These are phyloP conservation scores for Hydrotaea diabolus DNA, from an alignment of 2,888 invertebrate species.

Conservation along the genomic window DNA sequence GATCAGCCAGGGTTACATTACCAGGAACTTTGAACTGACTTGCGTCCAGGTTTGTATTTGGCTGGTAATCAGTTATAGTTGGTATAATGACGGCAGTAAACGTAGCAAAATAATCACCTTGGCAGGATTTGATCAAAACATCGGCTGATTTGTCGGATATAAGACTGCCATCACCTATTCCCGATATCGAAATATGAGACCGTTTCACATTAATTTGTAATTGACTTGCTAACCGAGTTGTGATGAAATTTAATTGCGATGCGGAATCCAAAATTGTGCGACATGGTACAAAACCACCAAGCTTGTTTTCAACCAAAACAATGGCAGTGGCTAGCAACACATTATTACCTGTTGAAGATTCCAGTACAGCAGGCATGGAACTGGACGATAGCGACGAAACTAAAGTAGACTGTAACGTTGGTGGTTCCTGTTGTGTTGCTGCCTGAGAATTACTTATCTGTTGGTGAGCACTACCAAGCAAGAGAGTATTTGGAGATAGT, in stretches of 20 bases:
- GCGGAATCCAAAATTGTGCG: conserved; percentile 40
- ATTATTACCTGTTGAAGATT: conserved; percentile 6
- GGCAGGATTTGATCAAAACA: conserved; percentile 20
- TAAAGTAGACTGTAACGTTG: conserved; percentile 10
- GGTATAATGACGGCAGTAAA: no score
- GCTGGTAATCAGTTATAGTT: no score
- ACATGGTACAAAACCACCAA: conserved; percentile 37
- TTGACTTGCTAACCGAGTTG: conserved; percentile 44
- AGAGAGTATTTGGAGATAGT: no score
- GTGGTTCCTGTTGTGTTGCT: no score
- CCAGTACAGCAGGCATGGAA: neutral
- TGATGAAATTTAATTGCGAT: neutral
- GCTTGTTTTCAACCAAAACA: neutral
- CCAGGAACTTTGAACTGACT: no score
- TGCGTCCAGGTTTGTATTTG: no score
- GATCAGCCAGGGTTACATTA: no score
- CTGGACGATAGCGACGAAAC: conserved; percentile 3
- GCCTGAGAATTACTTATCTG: neutral
- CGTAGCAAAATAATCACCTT: conserved; percentile 10
- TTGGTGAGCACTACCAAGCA: neutral
- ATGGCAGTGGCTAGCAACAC: conserved; percentile 54
- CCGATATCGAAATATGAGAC: conserved; percentile 38
- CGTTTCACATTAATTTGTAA: conserved; percentile 34
- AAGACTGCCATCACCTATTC: conserved; percentile 44
- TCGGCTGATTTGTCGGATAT: conserved; percentile 38